Evolutionary conservation across 2,888 invertebrate species (phyloP).

Genomic region (Dynastes grantii): DNA sequence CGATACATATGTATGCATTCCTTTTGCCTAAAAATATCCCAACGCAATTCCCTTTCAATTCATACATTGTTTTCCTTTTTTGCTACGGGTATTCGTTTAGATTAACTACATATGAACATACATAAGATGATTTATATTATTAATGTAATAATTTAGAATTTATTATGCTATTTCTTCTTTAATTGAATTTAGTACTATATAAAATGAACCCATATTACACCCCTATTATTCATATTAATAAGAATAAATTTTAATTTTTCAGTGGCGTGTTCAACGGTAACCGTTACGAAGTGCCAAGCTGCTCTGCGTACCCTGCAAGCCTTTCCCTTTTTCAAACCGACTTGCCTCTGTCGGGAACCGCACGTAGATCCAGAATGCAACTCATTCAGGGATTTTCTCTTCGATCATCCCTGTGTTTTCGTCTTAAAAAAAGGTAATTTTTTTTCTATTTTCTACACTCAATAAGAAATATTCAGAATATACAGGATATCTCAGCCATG

Average conservation of each 20-base stretch:
- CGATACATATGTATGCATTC: conserved; percentile 14
- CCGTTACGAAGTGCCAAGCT: conserved; percentile 94
- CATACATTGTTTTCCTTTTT: background rate
- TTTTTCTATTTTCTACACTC: background rate
- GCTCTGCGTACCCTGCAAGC: conserved; percentile 91
- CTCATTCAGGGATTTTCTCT: conserved; percentile 93
- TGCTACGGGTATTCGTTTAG: no score
- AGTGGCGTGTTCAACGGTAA: conserved; percentile 95
- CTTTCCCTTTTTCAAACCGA: conserved; percentile 94
- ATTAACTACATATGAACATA: no score
- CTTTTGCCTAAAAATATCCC: conserved; percentile 1
- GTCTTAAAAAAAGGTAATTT: conserved; percentile 89
- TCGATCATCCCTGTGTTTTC: conserved; percentile 94
- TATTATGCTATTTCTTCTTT: no score
- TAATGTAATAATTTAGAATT: no score
- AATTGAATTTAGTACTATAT: no score
- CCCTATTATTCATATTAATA: background rate
- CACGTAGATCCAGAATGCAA: conserved; percentile 94
- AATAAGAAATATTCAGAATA: background rate
- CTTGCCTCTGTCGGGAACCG: conserved; percentile 92
- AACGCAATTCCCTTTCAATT: conserved; percentile 24
- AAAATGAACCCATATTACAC: no score
- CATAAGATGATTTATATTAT: no score
- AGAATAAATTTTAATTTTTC: conserved; percentile 66
- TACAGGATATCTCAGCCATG: no score